phyloP scores from a whole-genome alignment of 2,113 vertebrate genomes.

The Tachycineta bicolor region DNA sequence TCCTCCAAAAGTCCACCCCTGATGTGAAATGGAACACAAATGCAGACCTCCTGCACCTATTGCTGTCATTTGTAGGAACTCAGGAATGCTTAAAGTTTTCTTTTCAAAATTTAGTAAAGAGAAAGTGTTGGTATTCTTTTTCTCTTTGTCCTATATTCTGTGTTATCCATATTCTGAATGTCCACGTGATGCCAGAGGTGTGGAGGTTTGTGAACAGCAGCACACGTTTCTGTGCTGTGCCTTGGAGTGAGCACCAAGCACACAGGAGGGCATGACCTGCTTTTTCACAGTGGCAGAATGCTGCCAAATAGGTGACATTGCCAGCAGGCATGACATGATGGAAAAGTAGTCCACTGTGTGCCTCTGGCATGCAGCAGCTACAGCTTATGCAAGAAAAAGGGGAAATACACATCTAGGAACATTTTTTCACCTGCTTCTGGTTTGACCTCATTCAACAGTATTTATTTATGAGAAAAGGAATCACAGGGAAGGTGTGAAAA shows the following conservation, averaged over 20 bases:
- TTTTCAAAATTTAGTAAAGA: not conserved
- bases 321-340: not conserved
- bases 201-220: not conserved
- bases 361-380: not conserved
- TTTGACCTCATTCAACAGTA: not conserved
- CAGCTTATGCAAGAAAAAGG: not conserved
- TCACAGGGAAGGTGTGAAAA: not conserved
- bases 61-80: not conserved
- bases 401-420: not conserved
- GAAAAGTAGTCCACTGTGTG: not conserved
- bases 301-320: not conserved
- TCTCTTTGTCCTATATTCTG: not conserved
- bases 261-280: not conserved
- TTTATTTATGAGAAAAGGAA: not conserved
- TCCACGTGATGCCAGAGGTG: not conserved
- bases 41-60: not conserved
- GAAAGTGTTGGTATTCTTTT: not conserved
- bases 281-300: not conserved
- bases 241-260: not conserved
- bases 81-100: not conserved
- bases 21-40: not conserved
- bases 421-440: not conserved
- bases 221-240: not conserved
- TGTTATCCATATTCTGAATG: accelerated
- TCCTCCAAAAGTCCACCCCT: not conserved